phyloP scores from a whole-genome alignment of 2,888 invertebrate species.

The Neoitamus cyanurus region DNA sequence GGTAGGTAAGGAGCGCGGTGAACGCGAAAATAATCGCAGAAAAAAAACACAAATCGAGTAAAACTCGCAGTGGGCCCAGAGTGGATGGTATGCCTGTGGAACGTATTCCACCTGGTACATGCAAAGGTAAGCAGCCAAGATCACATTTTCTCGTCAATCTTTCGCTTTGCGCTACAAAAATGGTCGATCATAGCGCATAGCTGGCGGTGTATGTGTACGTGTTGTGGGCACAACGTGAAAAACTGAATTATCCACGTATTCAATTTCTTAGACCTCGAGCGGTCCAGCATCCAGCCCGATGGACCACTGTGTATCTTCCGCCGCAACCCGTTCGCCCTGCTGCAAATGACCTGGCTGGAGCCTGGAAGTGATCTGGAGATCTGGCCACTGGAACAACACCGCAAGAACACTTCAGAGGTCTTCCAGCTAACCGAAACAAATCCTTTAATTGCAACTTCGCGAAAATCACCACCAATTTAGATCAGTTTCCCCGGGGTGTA shows the following conservation, averaged over 20 bases:
- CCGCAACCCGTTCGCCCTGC: background rate
- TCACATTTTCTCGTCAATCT: conserved; percentile 4
- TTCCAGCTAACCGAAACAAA: background rate
- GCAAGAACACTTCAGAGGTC: background rate
- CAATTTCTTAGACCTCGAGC: conserved; percentile 1
- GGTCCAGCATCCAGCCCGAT: conserved; percentile 6
- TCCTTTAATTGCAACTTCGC: background rate
- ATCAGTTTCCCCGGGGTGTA: background rate
- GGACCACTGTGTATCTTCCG: background rate
- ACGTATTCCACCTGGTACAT: conserved; percentile 31
- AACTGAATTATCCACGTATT: conserved; percentile 36
- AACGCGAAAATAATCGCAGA: background rate
- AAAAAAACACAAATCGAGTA: background rate
- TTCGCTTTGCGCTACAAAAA: background rate
- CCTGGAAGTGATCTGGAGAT: background rate
- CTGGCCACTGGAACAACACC: background rate
- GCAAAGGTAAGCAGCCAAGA: conserved; percentile 1
- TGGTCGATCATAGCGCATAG: conserved; percentile 6
- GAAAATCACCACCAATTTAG: background rate
- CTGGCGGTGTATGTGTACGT: background rate
- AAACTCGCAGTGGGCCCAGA: background rate
- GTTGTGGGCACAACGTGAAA: background rate
- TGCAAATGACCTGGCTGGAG: background rate
- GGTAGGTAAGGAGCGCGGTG: background rate
- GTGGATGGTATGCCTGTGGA: conserved; percentile 35